Conservation (phyloP, 2,113 vertebrate genomes). For the Hemichromis elongatus region DNA sequence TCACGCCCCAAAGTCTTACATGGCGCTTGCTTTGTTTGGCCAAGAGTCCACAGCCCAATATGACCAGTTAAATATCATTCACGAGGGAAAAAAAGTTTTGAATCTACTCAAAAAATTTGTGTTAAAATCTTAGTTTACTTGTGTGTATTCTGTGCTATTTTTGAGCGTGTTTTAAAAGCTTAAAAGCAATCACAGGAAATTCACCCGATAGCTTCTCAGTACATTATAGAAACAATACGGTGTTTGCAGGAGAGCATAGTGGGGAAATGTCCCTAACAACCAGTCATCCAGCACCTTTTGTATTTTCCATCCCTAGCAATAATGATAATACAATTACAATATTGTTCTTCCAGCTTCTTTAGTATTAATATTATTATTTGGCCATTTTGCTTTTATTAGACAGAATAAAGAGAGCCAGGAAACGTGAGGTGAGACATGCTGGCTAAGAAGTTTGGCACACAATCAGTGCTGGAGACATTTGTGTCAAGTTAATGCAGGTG, state of each 20-base stretch:
- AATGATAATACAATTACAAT: background rate
- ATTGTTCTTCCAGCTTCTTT: background rate
- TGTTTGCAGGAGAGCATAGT: background rate
- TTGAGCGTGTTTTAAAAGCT: background rate
- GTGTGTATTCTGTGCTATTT: background rate
- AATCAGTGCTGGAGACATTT: background rate
- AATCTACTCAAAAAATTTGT: background rate
- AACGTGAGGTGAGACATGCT: background rate
- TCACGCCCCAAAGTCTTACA: background rate
- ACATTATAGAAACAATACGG: background rate
- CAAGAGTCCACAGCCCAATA: background rate
- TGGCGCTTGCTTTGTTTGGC: background rate
- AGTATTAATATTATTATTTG: background rate
- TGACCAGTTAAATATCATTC: fast-evolving
- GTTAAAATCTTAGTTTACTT: background rate
- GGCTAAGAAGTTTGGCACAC: fast-evolving
- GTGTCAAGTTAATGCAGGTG: background rate
- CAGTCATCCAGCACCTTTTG: background rate
- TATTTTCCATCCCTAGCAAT: background rate
- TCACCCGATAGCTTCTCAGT: background rate
- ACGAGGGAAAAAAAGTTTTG: background rate
- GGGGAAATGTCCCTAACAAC: fast-evolving
- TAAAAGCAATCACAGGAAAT: background rate
- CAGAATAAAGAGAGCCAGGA: background rate
- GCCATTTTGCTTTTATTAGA: background rate